Evolutionary conservation across 1,140 invertebrate species (phyloP), one percentile per base, ranked within the genome.

Genomic region (Aphaenogaster floridana): DNA sequence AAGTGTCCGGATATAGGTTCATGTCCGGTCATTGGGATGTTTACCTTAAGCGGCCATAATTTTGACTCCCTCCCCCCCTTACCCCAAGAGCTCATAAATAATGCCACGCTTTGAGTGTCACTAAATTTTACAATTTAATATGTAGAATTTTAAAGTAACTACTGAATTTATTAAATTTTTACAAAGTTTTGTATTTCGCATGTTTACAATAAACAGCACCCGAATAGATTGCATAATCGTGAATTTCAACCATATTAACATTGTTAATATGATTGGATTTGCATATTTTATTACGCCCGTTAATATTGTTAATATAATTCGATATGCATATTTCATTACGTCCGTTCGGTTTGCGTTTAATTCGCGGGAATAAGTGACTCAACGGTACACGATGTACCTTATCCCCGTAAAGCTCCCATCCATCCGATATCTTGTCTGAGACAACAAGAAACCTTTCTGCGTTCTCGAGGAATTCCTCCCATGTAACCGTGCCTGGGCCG

Each of bases 381-480:
- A 11, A 36, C n/a, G 13, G 21, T 57, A 42, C 15, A 36, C 1
- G 15, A 48, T 45, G 48, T 88, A 95, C 95, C 94, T 95, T 93
- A 52, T 94, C 79, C 57, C 95, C 95, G 6, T 86, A 68, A 17
- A 95, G 88, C 90, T 93, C 80, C 95, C 95, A 95, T 57, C 89
- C 86, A 76, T 95, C 95, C 13, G 91, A 93, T 50, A 95, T 91
- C 79, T 90, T 74, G 77, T 92, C 71, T 9, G 95, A 95, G 48
- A 94, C 5, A 79, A 71, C 34, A 15, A 94, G 85, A 6, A 95
- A 89, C 52, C 52, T 88, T 88, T 94, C 90, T 8, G 95, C 95
- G 88, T 94, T 88, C 15, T 90, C 86, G 4, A 95, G 71, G 85
- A 95, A 95, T 86, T 94, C 94, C 39, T 95, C 95, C 95, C 95